A percentile compares a stretch with the other conserved stretches of the same genome.
Conservation (phyloP, 2,113 vertebrate genomes). For the Pelvicachromis taeniatus region DNA sequence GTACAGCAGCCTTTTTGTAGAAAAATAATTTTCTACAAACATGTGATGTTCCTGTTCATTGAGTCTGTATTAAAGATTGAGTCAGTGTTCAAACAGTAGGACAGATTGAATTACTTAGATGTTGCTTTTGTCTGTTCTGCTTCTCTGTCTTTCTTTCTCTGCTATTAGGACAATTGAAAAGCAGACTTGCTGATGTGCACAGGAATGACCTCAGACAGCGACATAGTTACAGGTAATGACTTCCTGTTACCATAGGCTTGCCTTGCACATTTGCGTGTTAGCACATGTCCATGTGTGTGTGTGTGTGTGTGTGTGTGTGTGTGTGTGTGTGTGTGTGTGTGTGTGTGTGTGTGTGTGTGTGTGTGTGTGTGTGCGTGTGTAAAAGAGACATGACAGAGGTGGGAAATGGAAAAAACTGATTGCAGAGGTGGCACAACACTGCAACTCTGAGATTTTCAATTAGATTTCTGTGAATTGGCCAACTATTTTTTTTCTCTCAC, state of each 20-base stretch:
- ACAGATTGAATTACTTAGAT: background rate
- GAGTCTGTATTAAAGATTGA: background rate
- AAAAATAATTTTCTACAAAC: background rate
- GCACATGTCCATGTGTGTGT: background rate
- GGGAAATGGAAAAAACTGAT: background rate
- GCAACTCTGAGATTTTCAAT: background rate
- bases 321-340: background rate
- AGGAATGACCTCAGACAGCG: slow-evolving; percentile 10
- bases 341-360: too few relatives aligned
- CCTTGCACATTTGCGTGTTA: background rate
- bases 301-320: background rate
- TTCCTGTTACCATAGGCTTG: slow-evolving; percentile 36
- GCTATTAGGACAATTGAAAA: background rate
- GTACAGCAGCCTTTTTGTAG: background rate
- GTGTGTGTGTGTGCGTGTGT: background rate
- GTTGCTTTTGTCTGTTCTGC: background rate
- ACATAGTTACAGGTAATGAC: slow-evolving; percentile 26
- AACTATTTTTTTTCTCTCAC: background rate
- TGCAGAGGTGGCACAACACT: background rate
- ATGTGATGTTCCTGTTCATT: background rate
- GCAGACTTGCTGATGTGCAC: background rate
- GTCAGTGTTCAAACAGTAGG: background rate
- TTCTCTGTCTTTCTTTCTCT: background rate
- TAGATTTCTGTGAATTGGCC: background rate
- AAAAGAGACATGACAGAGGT: background rate